Evolutionary conservation across 2,113 vertebrate genomes (phyloP).

Genomic region (Bolborhynchus lineola): DNA sequence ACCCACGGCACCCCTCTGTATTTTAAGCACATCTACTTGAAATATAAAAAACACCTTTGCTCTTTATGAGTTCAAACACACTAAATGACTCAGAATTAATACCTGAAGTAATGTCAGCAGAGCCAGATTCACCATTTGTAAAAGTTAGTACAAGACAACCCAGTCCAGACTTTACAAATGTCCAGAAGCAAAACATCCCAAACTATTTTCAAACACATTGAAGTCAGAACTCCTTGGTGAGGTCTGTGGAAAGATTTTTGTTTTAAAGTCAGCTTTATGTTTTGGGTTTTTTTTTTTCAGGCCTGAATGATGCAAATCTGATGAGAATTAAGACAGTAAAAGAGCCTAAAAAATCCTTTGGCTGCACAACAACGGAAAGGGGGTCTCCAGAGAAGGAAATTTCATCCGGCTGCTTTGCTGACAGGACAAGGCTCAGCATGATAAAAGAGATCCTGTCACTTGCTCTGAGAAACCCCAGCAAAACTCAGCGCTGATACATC

Average conservation of each 20-base stretch:
- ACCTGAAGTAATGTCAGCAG: not conserved
- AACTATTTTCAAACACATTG: not conserved
- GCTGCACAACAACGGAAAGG: slow-evolving; percentile 40
- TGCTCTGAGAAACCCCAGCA: slow-evolving; percentile 53
- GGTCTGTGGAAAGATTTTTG: not conserved
- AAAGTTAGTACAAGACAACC: not conserved
- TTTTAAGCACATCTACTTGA: not conserved
- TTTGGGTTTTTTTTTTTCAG: not conserved
- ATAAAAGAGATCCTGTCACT: slow-evolving; percentile 75
- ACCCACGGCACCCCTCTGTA: rapidly evolving
- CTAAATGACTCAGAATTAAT: not conserved
- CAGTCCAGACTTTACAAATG: not conserved
- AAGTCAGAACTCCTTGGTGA: not conserved
- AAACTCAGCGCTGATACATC: slow-evolving; percentile 29
- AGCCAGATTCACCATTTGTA: slow-evolving; percentile 17
- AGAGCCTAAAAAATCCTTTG: slow-evolving; percentile 56
- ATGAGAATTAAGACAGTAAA: slow-evolving; percentile 59
- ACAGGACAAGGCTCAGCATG: slow-evolving; percentile 72
- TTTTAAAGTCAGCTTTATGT: not conserved
- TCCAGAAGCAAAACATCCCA: slow-evolving; percentile 13
- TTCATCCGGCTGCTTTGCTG: slow-evolving; percentile 69
- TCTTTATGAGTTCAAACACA: not conserved
- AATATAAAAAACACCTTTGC: not conserved
- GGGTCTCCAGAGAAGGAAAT: slow-evolving; percentile 69
- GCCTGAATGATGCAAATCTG: slow-evolving; percentile 41